A percentile compares a stretch with the other conserved stretches of the same genome.
Evolutionary conservation across 2,888 invertebrate genomes (phyloP).

Genomic region (Andrena bicolor): DNA sequence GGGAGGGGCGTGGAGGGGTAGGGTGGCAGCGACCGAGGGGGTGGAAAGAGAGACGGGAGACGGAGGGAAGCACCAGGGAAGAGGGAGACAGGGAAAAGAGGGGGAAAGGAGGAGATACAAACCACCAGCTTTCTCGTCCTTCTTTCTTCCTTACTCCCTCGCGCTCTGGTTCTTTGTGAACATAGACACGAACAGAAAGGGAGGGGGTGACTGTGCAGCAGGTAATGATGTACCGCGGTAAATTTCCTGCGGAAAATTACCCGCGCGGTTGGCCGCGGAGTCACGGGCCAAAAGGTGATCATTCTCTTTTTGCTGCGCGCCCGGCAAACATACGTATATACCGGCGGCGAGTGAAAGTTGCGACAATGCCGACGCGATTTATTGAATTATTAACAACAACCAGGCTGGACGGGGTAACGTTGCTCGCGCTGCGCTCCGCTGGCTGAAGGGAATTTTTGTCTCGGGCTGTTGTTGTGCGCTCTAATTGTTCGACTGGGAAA

Average conservation of each 20-base stretch:
- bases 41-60: constrained; percentile 36
- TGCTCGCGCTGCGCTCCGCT: neutral
- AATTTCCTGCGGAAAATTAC: constrained; percentile 76
- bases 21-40: constrained; percentile 15
- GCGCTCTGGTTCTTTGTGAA: constrained; percentile 62
- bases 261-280: constrained; percentile 66
- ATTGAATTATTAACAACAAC: constrained; percentile 45
- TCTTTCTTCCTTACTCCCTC: constrained; percentile 45
- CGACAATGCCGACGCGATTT: constrained; percentile 47
- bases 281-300: constrained; percentile 65
- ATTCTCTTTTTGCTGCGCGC: constrained; percentile 56
- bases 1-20: constrained; percentile 18
- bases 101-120: constrained; percentile 41
- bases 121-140: constrained; percentile 31
- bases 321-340: constrained; percentile 39
- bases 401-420: constrained; percentile 2
- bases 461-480: too few relatives aligned
- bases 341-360: constrained; percentile 13
- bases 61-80: constrained; percentile 15
- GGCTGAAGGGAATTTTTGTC: neutral
- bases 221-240: constrained; percentile 75
- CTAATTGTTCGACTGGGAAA: too few relatives aligned
- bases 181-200: constrained; percentile 59
- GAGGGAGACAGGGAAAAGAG: constrained; percentile 27
- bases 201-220: constrained; percentile 61